Evolutionary conservation across 2,113 vertebrate genomes (phyloP), one percentile per base, ranked within the genome.

Genomic region (Gadus chalcogrammus): DNA sequence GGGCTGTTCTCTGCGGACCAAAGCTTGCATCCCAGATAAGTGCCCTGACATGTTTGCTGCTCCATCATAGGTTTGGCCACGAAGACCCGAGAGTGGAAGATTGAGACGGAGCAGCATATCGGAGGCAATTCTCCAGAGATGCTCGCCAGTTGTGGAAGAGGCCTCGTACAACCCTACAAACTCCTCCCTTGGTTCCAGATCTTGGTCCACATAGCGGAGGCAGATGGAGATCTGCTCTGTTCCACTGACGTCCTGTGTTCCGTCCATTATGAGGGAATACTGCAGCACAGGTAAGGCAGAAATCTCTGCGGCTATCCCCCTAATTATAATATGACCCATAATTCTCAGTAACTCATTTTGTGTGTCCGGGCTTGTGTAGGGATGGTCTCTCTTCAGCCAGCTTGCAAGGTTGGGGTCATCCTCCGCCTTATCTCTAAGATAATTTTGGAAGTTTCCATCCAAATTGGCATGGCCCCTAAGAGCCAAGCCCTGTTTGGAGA

Each of bases 11-110:
- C 20, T 2, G 4, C 11, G 18, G n/a, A 55, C 13, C 22, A 9
- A 22, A 48, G 65, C 65, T 24, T 55, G 65, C 48, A 48, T 15
- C 20, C 65, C 65, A 8, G 17, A 18, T 18, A 4, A 5, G 13
- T 67, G 52, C 8, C 65, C 65, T 22, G 65, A 67, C 65, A 67
- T 67, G 15, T 67, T 55, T 16, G 65, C 65, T 67, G 65, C 65
- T 27, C 65, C 65, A 24, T 67, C 65, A 27, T 67, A 55, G 18
- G 48, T 67, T 55, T 67, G 65, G 52, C 42, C 65, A 55, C 65
- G 60, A 15, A 56, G 24, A 28, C 56, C 53, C 24, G 48, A 55
- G 11, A 55, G 22, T 5, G 22, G 35, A 53, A 67, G 52, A 67
- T 63, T 63, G 22, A 28, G 15, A 15, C 24, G 61, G 8, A 28